phyloP scores from a whole-genome alignment of 2,888 invertebrate genomes.

The Caenorhabditis becei region DNA sequence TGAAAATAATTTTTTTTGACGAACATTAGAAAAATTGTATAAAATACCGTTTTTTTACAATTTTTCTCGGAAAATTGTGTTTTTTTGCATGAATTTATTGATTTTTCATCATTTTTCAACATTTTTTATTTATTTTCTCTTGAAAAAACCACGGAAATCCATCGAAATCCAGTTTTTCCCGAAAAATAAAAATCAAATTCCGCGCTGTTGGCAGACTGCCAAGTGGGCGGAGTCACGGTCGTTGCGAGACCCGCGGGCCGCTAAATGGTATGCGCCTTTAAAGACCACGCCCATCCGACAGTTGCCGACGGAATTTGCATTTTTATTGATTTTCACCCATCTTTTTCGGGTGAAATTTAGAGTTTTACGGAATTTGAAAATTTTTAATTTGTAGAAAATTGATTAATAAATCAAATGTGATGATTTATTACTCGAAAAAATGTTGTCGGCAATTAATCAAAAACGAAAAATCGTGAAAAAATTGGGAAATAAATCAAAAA shows the following conservation, averaged over 20 bases:
- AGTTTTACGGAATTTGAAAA: no score
- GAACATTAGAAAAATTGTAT: no score
- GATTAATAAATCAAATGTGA: no score
- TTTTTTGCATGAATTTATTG: no score
- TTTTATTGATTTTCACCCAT: conserved; percentile 40
- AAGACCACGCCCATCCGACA: neutral
- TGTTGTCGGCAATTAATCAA: no score
- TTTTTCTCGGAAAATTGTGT: conserved; percentile 15
- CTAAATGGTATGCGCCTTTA: conserved; percentile 43
- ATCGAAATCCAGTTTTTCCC: no score
- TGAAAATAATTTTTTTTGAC: no score
- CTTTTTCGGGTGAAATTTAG: conserved; percentile 3
- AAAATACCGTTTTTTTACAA: no score
- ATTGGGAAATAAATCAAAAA: no score
- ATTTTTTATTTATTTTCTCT: neutral
- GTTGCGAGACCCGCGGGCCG: conserved; percentile 34
- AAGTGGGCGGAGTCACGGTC: neutral
- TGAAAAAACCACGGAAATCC: no score
- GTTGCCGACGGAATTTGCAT: conserved; percentile 9
- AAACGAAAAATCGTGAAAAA: neutral
- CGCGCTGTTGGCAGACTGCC: conserved; percentile 57
- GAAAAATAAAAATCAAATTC: conserved; percentile 42
- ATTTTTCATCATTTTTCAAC: no score
- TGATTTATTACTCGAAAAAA: neutral
- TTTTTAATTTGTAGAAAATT: neutral